These are phyloP conservation scores for Thyatira batis DNA, from an alignment of 2,888 invertebrate species.

Conservation along the genomic window DNA sequence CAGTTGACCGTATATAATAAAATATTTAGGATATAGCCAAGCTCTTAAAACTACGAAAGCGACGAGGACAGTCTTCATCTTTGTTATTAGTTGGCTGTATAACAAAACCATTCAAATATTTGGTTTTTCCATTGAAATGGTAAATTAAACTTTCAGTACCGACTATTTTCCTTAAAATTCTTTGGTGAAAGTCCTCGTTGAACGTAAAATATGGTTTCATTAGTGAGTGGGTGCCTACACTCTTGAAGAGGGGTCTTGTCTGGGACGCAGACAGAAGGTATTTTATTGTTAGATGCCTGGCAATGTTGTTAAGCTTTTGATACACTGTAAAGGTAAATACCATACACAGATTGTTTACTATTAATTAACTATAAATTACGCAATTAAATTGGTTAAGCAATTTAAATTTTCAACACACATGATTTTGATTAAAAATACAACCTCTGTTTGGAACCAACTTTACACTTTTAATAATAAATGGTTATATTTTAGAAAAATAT, in stretches of 20 bases:
- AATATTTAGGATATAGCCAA: too few species aligned
- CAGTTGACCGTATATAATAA: too few species aligned
- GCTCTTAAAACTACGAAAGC: too few species aligned
- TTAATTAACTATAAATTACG: not conserved
- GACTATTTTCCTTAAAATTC: not conserved
- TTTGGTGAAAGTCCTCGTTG: slow-evolving; percentile 29
- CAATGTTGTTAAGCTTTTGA: slow-evolving; percentile 14
- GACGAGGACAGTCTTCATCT: too few species aligned
- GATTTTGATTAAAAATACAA: not conserved
- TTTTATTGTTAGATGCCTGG: slow-evolving; percentile 36
- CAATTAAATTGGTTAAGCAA: slow-evolving; percentile 3
- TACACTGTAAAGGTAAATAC: slow-evolving; percentile 1
- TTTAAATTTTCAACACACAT: not conserved
- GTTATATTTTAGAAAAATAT: not conserved
- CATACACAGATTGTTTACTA: not conserved
- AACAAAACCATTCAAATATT: not conserved
- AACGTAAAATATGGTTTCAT: slow-evolving; percentile 47
- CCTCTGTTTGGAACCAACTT: not conserved
- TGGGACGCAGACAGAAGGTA: slow-evolving; percentile 34
- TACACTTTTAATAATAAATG: too few species aligned
- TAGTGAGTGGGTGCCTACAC: slow-evolving; percentile 25
- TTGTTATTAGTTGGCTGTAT: too few species aligned
- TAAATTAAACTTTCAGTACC: not conserved
- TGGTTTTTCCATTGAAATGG: not conserved
- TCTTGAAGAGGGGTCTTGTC: slow-evolving; percentile 34